Evolutionary conservation across 2,888 invertebrate species (phyloP).

Genomic region (Leptura quadrifasciata): DNA sequence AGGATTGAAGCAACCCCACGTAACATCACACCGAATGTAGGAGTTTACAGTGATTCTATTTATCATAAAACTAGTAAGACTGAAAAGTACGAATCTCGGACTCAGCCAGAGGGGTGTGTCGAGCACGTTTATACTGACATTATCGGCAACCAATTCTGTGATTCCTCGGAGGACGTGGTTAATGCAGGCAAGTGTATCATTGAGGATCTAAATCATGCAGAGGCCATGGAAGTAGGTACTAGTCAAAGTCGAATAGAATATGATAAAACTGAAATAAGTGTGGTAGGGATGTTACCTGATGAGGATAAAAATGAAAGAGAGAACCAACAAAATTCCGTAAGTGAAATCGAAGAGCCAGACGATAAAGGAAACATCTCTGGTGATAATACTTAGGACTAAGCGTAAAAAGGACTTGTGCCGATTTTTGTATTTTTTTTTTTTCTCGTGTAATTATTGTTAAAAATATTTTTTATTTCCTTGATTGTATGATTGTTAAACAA

Average conservation of each 20-base stretch:
- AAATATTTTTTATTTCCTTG: slow-evolving; percentile 47
- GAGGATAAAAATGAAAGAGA: slow-evolving; percentile 22
- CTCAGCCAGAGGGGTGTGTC: slow-evolving; percentile 51
- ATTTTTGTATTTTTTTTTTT: slow-evolving; percentile 33
- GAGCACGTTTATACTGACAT: slow-evolving; percentile 65
- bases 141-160: slow-evolving; percentile 60
- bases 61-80: slow-evolving; percentile 56
- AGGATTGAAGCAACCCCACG: slow-evolving; percentile 67
- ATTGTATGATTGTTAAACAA: slow-evolving; percentile 47
- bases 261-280: slow-evolving; percentile 16
- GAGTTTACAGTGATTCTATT: slow-evolving; percentile 54
- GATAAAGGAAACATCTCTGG: slow-evolving; percentile 41
- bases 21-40: slow-evolving; percentile 60
- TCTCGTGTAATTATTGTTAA: slow-evolving; percentile 50
- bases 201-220: slow-evolving; percentile 55
- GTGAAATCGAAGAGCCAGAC: slow-evolving; percentile 14
- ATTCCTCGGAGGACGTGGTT: slow-evolving; percentile 58
- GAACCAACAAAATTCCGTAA: neutral
- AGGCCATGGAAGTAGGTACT: slow-evolving; percentile 29
- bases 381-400: slow-evolving; percentile 49
- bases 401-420: slow-evolving; percentile 27
- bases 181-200: slow-evolving; percentile 57
- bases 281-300: neutral
- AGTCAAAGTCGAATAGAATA: slow-evolving; percentile 26
- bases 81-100: slow-evolving; percentile 63